Evolutionary conservation across 2,888 invertebrate species (phyloP), one percentile per base, ranked within the genome.

Genomic region (Pollenia angustigena): DNA sequence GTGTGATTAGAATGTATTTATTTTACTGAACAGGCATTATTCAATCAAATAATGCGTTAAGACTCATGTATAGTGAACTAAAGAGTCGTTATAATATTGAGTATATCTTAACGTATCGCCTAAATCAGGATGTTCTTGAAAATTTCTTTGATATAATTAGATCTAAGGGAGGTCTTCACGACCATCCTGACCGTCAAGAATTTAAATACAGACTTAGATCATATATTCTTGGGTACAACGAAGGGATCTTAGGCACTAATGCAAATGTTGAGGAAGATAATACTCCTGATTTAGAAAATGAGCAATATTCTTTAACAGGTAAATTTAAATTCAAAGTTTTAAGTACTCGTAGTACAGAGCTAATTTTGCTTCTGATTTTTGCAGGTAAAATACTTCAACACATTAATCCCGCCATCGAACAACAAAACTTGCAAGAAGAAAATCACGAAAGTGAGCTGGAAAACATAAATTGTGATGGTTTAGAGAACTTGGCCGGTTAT

Each of bases 111-210:
- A 60, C 60, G 4, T 60, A 60, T 42, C 46, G 72, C 42, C 69
- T 80, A 23, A 80, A 71, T 48, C 80, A 81, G 44, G 80, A 71
- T 60, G 62, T 71, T 40, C 62, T 81, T 32, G 75, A 75, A 68
- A 42, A 7, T 42, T 60, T 60, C 42, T 42, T 60, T 42, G 60
- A 42, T 2, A 42, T 72, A 56, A 74, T 81, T 46, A 54, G 74
- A 75, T 56, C 56, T n/a, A 72, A 81, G 44, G 81, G 68, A 14
- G 81, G 75, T 3, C 58, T 82, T 60, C 81, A 82, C 50, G 68
- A 69, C 52, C 82, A 76, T 42, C 76, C 71, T 8, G 71, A 71
- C 16, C 64, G 42, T 9, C 44, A 81, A 44, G 81, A 72, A 54
- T 74, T 74, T 48, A 74, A 74, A 44, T 82, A 76, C 50, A 68